phyloP scores from a whole-genome alignment of 2,888 invertebrate genomes.

The Eilema sororculum region DNA sequence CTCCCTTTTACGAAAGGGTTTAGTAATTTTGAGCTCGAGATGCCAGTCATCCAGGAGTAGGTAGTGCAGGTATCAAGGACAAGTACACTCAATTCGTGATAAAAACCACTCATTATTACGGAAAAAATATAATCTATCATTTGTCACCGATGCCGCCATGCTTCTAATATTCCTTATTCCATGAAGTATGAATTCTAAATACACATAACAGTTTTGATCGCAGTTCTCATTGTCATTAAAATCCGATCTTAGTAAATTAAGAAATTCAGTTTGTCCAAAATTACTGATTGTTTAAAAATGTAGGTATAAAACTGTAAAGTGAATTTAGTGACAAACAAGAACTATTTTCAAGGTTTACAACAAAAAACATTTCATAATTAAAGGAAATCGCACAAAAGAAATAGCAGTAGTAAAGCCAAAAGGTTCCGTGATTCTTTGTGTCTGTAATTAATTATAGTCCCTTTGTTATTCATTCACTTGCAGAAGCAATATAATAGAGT shows the following conservation, averaged over 20 bases:
- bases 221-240: too few species aligned
- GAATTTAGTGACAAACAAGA: not conserved
- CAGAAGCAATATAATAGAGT: constrained; percentile 27
- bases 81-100: not conserved
- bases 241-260: too few species aligned
- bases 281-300: not conserved
- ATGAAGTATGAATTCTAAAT: too few species aligned
- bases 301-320: not conserved
- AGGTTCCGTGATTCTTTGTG: constrained; percentile 27
- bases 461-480: constrained; percentile 31
- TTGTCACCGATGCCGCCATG: too few species aligned
- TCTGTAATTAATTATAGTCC: constrained; percentile 40
- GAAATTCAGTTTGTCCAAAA: not conserved
- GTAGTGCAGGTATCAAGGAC: not conserved
- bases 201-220: too few species aligned
- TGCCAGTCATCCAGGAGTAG: not conserved
- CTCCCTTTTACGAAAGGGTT: not conserved
- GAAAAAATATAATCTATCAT: too few species aligned
- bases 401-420: constrained; percentile 18
- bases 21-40: not conserved
- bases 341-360: not conserved
- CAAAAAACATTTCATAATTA: constrained; percentile 25
- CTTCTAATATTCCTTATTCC: too few species aligned
- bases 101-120: too few species aligned
- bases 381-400: constrained; percentile 23